These are phyloP conservation scores for Festucalex cinctus DNA, from an alignment of 2,113 vertebrate species.

Conservation along the genomic window DNA sequence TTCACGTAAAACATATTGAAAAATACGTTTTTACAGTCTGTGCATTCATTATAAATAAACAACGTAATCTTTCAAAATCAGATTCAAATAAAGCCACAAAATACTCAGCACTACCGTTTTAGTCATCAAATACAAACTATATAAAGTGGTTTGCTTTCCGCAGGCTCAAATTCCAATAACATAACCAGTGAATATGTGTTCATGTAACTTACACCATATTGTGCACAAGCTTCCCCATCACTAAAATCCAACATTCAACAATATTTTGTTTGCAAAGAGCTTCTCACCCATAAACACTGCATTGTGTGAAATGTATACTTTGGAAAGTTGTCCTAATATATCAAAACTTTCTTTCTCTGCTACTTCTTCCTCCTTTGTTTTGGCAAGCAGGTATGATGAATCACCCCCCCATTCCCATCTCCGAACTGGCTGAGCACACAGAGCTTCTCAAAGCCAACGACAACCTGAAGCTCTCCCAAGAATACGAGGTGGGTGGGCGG, in stretches of 20 bases:
- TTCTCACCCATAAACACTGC: conserved; percentile 1
- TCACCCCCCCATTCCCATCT: conserved; percentile 92
- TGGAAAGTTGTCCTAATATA: background rate
- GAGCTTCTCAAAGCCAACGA: conserved; percentile 97
- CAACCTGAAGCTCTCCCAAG: conserved; percentile 97
- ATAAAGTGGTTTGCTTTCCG: background rate
- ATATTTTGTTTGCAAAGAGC: conserved; percentile 27
- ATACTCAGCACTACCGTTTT: background rate
- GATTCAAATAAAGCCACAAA: background rate
- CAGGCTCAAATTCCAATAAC: conserved; percentile 48
- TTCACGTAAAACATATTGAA: background rate
- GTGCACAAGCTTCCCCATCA: conserved; percentile 56
- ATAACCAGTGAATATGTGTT: conserved; percentile 23
- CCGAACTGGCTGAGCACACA: conserved; percentile 92
- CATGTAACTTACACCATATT: conserved; percentile 34
- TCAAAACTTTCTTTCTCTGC: conserved; percentile 18
- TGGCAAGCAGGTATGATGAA: conserved; percentile 88
- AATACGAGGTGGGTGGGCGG: conserved; percentile 86
- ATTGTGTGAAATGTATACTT: conserved; percentile 1
- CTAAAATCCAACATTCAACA: conserved; percentile 40
- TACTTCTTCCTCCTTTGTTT: conserved; percentile 24
- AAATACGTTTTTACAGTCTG: background rate
- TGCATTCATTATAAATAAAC: background rate
- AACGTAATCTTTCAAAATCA: background rate
- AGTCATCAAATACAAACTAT: background rate